Evolutionary conservation across 2,888 invertebrate species (phyloP), one percentile per base, ranked within the genome.

Genomic region (Stegophylla sp.): DNA sequence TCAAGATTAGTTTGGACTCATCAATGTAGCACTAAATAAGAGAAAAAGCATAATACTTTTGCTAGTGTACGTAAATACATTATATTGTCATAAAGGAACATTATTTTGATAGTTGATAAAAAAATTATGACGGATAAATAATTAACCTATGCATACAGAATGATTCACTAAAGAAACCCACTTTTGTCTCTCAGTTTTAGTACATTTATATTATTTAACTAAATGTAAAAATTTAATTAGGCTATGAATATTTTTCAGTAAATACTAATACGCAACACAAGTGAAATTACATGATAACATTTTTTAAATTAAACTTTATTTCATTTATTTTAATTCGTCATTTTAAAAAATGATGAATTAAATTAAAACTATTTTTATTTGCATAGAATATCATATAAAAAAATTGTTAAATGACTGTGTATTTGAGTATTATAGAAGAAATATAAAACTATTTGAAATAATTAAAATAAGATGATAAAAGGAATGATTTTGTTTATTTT

Each of bases 51-150:
- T 26, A 43, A 53, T 63, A 63, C 63, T 75, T n/a, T n/a, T 41
- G 10, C 12, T 41, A 64, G 23, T 75, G 12, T 69, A 10, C 17
- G n/a, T 48, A 71, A 61, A 51, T 23, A 69, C 1, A 51, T 71
- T 71, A 34, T 71, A 71, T 79, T 79, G 79, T 71, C 48, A 13
- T 48, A 61, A 48, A 79, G 79, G 71, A 79, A 79, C 69, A 79
- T 48, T 3, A 77, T 61, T 71, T 63, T 17, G 71, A 71, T 64
- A 71, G 20, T 41, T n/a, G 13, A 71, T 34, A 71, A 48, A 63
- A 41, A 76, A 66, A 45, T 45, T 10, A 63, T 20, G 48, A 79
- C 13, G 3, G 23, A 43, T 61, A 79, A 75, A 71, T 77, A 67
- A 67, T 77, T 17, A 48, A 79, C 61, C 56, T 77, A 69, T 43